A percentile compares a stretch with the other conserved stretches of the same genome.
phyloP scores from a whole-genome alignment of 2,888 invertebrate species.

The Phymatocera aterrima region DNA sequence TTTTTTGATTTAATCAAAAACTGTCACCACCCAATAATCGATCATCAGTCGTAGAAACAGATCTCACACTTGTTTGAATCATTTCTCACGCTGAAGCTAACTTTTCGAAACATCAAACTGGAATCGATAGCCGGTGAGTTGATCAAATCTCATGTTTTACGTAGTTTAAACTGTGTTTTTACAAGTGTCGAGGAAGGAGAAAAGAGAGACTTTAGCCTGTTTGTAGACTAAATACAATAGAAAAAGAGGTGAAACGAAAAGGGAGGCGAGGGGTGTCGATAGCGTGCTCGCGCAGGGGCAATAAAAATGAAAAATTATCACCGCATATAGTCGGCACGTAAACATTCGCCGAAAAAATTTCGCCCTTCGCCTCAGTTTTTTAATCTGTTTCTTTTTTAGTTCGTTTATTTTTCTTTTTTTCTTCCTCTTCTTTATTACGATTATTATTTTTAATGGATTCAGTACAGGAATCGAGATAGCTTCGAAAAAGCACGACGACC shows the following conservation, averaged over 20 bases:
- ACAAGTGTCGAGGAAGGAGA: background rate
- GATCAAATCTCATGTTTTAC: too few species aligned
- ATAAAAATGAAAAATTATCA: slow-evolving; percentile 29
- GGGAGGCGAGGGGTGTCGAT: background rate
- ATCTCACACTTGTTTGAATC: too few species aligned
- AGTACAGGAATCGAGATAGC: slow-evolving; percentile 21
- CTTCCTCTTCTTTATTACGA: background rate
- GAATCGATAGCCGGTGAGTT: too few species aligned
- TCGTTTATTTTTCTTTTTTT: background rate
- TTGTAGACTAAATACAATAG: slow-evolving; percentile 6
- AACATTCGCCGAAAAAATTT: slow-evolving; percentile 18
- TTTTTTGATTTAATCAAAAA: too few species aligned
- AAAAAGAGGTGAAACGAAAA: background rate
- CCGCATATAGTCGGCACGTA: background rate
- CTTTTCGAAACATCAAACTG: too few species aligned
- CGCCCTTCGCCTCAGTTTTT: background rate
- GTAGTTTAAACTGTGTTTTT: too few species aligned
- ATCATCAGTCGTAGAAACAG: too few species aligned
- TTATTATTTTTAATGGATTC: background rate
- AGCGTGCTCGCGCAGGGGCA: background rate
- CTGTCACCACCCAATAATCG: too few species aligned
- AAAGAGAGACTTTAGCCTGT: background rate
- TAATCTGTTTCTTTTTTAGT: background rate
- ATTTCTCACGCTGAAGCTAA: too few species aligned
- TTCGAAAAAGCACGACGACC: background rate